A percentile compares a stretch with the other conserved stretches of the same genome.
Evolutionary conservation across 2,113 vertebrate species (phyloP).

Genomic region (Reinhardtius hippoglossoides): DNA sequence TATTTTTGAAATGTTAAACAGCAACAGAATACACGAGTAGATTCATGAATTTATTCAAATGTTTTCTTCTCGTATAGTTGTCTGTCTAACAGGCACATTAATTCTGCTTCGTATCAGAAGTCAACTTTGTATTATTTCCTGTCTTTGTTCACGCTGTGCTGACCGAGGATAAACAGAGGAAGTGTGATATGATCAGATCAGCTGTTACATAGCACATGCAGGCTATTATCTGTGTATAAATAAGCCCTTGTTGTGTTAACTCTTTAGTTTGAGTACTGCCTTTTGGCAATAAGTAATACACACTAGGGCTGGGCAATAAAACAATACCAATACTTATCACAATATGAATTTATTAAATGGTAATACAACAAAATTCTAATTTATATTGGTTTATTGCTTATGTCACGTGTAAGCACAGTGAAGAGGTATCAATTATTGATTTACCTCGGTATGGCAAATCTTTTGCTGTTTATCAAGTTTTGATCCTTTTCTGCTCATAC

Average conservation of each 20-base stretch:
- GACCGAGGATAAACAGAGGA: slow-evolving; percentile 20
- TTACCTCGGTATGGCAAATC: background rate
- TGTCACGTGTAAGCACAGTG: background rate
- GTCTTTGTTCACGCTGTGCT: background rate
- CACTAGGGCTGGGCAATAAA: background rate
- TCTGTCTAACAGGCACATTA: background rate
- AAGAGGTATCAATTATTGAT: background rate
- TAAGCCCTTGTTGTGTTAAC: slow-evolving; percentile 19
- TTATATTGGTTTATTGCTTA: too few species aligned
- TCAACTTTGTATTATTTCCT: slow-evolving; percentile 1
- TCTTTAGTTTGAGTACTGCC: slow-evolving; percentile 11
- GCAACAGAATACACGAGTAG: slow-evolving; percentile 4
- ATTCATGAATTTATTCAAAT: background rate
- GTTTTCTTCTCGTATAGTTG: background rate
- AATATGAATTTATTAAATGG: too few species aligned
- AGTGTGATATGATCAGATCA: slow-evolving; percentile 44
- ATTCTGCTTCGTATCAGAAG: background rate
- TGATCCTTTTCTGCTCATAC: background rate
- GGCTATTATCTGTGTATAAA: slow-evolving; percentile 34
- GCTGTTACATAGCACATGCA: slow-evolving; percentile 22
- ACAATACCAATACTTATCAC: too few species aligned
- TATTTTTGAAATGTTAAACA: slow-evolving; percentile 1
- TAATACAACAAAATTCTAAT: too few species aligned
- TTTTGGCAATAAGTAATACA: background rate
- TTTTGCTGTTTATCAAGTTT: background rate